These are phyloP conservation scores for Catocala fraxini DNA, from an alignment of 2,888 invertebrate genomes.

Conservation along the genomic window DNA sequence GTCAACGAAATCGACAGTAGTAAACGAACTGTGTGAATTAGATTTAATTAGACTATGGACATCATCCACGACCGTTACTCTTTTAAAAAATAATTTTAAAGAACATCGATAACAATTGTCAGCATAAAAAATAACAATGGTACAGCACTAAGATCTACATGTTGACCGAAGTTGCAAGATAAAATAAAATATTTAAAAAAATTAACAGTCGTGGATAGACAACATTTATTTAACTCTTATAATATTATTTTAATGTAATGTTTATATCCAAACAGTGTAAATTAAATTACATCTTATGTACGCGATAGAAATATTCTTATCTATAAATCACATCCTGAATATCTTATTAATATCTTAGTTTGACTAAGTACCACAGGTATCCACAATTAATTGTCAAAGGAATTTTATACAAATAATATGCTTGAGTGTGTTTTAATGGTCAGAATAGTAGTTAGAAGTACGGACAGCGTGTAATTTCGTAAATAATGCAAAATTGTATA, in stretches of 20 bases:
- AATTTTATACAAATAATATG: constrained; percentile 17
- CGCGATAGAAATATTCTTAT: constrained; percentile 40
- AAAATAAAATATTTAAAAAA: too few relatives aligned
- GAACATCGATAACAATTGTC: background rate
- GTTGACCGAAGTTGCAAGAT: background rate
- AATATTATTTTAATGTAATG: constrained; percentile 2
- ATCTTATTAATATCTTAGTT: constrained; percentile 59
- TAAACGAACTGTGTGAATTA: too few relatives aligned
- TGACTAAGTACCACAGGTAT: constrained; percentile 65
- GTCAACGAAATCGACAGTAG: too few relatives aligned
- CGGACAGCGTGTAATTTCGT: too few relatives aligned
- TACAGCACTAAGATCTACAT: background rate
- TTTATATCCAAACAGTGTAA: background rate
- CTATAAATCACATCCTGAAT: constrained; percentile 61
- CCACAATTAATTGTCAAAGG: constrained; percentile 31
- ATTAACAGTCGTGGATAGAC: too few relatives aligned
- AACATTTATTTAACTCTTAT: too few relatives aligned
- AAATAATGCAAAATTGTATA: too few relatives aligned
- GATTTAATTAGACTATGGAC: too few relatives aligned
- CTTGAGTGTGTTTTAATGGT: background rate
- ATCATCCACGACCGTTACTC: background rate
- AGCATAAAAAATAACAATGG: background rate
- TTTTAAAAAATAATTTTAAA: background rate
- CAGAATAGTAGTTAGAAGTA: background rate
- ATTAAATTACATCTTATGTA: constrained; percentile 30